Percentiles rank a stretch among this genome's conserved stretches.
Conservation (phyloP, 2,888 invertebrate species). For the Patella ulyssiponensis region DNA sequence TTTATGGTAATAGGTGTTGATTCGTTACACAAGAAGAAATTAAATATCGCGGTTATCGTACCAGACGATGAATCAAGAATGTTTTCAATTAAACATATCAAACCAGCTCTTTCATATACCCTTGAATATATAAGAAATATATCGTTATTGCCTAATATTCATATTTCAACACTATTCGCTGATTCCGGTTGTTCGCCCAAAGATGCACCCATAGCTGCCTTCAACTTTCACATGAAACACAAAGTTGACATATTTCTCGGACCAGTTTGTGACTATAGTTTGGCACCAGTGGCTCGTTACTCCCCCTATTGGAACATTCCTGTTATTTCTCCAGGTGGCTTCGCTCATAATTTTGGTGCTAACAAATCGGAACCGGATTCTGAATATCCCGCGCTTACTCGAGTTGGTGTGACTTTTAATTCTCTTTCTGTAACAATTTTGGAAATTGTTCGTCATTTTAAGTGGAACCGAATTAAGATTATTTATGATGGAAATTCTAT, state of each 20-base stretch:
- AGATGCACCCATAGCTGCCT: slow-evolving; percentile 11
- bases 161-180: background rate
- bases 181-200: slow-evolving; percentile 1
- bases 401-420: slow-evolving; percentile 7
- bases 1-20: too few species aligned
- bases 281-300: background rate
- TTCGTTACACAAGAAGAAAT: background rate
- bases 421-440: background rate
- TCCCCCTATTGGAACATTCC: slow-evolving; percentile 6
- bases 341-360: slow-evolving; percentile 6
- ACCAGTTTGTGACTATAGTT: slow-evolving; percentile 3
- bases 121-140: background rate
- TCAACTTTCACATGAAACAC: background rate
- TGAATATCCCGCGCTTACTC: background rate
- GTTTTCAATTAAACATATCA: slow-evolving; percentile 9
- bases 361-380: background rate
- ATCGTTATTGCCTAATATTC: background rate
- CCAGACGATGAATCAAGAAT: background rate
- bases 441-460: background rate
- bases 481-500: slow-evolving; percentile 1
- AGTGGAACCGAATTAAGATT: slow-evolving; percentile 1
- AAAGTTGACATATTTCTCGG: background rate
- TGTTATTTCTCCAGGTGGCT: background rate
- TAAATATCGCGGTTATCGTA: background rate
- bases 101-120: slow-evolving; percentile 1